phyloP scores from a whole-genome alignment of 2,113 vertebrate species.

The Oreotrochilus melanogaster region DNA sequence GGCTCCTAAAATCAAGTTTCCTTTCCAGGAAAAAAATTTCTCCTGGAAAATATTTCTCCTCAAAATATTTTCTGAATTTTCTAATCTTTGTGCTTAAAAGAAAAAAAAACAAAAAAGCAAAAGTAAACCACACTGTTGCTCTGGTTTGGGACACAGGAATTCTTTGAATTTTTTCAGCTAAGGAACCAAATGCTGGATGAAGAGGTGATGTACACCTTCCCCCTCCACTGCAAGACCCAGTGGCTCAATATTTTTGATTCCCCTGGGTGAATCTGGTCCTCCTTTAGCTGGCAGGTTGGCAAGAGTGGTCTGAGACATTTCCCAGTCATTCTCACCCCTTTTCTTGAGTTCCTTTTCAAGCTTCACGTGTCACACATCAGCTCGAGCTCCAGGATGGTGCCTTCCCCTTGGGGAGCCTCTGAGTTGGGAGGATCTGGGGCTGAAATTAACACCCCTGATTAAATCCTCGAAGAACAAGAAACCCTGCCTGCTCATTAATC shows the following conservation, averaged over 20 bases:
- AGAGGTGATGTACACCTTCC: neutral
- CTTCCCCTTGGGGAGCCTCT: neutral
- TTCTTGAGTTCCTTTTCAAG: accelerated
- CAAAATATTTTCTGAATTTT: neutral
- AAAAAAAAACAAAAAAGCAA: too few species aligned
- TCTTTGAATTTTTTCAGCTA: neutral
- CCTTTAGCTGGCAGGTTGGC: neutral
- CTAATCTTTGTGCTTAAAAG: neutral
- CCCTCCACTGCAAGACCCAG: too few species aligned
- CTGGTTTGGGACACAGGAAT: neutral
- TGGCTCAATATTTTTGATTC: neutral
- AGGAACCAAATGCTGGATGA: neutral
- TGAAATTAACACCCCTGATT: neutral
- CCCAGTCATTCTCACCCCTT: neutral
- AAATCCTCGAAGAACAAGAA: conserved; percentile 25
- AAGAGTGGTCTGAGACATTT: neutral
- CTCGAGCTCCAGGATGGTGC: neutral
- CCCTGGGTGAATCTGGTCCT: accelerated
- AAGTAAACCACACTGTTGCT: neutral
- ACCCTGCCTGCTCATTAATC: conserved; percentile 2
- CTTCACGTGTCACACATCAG: neutral
- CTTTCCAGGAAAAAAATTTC: neutral
- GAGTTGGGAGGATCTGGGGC: accelerated
- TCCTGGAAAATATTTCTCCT: neutral
- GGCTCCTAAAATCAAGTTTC: neutral